Evolutionary conservation across 2,888 invertebrate species (phyloP), one percentile per base, ranked within the genome.

Genomic region (Neocrepidodera transversa): DNA sequence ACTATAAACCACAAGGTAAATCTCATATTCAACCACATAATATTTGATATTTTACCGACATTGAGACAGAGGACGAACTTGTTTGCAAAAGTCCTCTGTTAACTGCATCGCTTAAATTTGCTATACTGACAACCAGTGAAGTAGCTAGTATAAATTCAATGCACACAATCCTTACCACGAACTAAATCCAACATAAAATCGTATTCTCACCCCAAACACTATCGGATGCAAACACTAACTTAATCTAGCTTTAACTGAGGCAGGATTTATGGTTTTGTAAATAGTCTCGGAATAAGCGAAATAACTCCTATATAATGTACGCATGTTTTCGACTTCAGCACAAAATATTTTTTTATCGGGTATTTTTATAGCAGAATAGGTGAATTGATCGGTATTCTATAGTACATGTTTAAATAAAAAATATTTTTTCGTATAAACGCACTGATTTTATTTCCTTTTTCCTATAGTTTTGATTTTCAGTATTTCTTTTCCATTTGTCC

Each of bases 161-260:
- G 45, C 45, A 38, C 45, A 45, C 45, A 50, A 55, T 32, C 50
- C 45, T 36, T 30, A 38, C 43, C 50, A 17, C 55, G 36, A 59
- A 45, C 58, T 52, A 52, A 56, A 58, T 61, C 58, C 59, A 56
- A 67, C 58, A 58, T 64, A 63, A 62, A 65, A 66, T 66, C 63
- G 60, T 36, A 62, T 68, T 63, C 60, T 53, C 58, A 52, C 42
- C 56, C 53, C 43, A 49, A 55, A 58, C 60, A 57, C 58, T 55
- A 63, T 67, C 59, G 52, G 55, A 65, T 59, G 64, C 57, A 63
- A 66, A 65, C 59, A 64, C 50, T 42, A 59, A 66, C 62, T 65
- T 68, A 65, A 68, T 65, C 68, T 62, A 59, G 63, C 57, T 58
- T 62, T 60, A 64, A 60, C 64, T 55, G 51, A 45, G 36, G 48